Evolutionary conservation across 1,140 invertebrate genomes (phyloP), one percentile per base, ranked within the genome.

Genomic region (Panagrolaimus sp.): DNA sequence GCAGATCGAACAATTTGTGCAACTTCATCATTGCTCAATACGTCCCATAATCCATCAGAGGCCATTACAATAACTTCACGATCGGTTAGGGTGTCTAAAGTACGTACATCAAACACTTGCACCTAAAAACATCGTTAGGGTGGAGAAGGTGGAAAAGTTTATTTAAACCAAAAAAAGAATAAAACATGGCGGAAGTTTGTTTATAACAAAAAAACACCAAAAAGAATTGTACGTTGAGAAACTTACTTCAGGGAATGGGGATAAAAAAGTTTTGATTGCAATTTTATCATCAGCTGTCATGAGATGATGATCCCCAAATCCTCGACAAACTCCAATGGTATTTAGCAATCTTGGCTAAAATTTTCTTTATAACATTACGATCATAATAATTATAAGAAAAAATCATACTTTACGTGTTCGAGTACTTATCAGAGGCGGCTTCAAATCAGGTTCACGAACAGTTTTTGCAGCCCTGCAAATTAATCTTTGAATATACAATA

Each of bases 21-120:
- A 20, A 89, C 89, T 66, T 87, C 85, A 67, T 88, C 87, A 78
- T 90, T 91, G 43, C 86, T 86, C 3, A 89, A 88, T 7, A 91
- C 89, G 83, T 92, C 91, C 91, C 91, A 92, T 0, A 92, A 84
- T n/a, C 91, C 91, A 85, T 92, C 91, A 2, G 91, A 91, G 14
- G 88, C 91, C 86, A 92, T 88, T 1, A 92, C 86, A 5, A 92
- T 82, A 27, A 92, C 89, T 78, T 91, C 90, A 65, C 88, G 86
- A 74, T 90, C 88, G 0, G 84, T 86, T 7, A 89, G 68, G 16
- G 66, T 38, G 9, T 84, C 72, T 72, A 84, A 78, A 69, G 83
- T 71, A 45, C 75, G 75, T 5, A 88, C 65, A 75, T 88, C 84
- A 48, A 87, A 82, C 25, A 87, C 85, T 71, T 77, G 74, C 0